Conservation (phyloP, 2,113 vertebrate species). For the Engystomops pustulosus region DNA sequence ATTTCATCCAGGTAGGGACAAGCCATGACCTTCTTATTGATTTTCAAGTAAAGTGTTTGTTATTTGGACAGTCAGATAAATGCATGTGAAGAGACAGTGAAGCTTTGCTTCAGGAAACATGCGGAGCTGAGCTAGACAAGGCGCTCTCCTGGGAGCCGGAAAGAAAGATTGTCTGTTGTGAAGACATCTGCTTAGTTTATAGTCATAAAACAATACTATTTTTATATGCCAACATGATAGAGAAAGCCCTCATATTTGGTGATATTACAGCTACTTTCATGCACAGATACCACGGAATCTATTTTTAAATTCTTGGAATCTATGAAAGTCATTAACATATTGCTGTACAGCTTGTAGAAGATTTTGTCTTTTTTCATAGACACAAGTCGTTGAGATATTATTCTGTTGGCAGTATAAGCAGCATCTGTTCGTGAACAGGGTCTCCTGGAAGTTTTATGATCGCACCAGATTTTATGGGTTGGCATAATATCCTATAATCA, state of each 20-base stretch:
- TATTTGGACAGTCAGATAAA: slow-evolving; percentile 46
- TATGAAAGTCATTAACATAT: slow-evolving; percentile 37
- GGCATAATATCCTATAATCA: slow-evolving; percentile 54
- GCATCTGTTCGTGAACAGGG: slow-evolving; percentile 50
- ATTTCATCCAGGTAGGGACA: slow-evolving; percentile 23
- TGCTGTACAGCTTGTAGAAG: slow-evolving; percentile 36
- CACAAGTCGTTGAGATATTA: slow-evolving; percentile 43
- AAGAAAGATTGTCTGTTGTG: slow-evolving; percentile 52
- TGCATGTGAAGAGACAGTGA: slow-evolving; percentile 42
- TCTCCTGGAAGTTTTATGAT: slow-evolving; percentile 51
- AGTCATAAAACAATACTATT: slow-evolving; percentile 32
- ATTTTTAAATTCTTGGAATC: slow-evolving; percentile 37
- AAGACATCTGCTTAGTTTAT: slow-evolving; percentile 53
- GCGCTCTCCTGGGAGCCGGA: slow-evolving; percentile 29
- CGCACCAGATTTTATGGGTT: slow-evolving; percentile 47
- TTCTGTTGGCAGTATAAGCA: slow-evolving; percentile 44
- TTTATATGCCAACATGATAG: slow-evolving; percentile 49
- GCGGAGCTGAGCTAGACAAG: slow-evolving; percentile 35
- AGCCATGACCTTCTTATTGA: slow-evolving; percentile 21
- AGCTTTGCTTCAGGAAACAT: slow-evolving; percentile 30
- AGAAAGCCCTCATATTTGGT: slow-evolving; percentile 1
- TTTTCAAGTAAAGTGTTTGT: slow-evolving; percentile 29
- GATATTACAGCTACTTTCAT: slow-evolving; percentile 21
- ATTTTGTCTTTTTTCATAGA: slow-evolving; percentile 42
- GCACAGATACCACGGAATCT: background rate